Conservation (phyloP, 2,797 vertebrate genomes). For the Catamblyrhynchus diadema region DNA sequence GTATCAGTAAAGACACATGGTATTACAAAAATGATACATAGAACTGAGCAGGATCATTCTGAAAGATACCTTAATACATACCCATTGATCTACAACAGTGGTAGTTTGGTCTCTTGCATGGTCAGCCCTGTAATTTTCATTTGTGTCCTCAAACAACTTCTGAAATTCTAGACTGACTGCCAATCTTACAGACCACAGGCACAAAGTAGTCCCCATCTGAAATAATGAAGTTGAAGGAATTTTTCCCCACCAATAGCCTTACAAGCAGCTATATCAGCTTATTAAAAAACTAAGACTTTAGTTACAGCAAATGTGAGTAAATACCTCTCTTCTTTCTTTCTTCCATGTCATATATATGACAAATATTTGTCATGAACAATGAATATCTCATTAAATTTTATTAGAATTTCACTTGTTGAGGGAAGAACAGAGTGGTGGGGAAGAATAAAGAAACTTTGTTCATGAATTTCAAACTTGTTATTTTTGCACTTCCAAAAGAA, state of each 20-base stretch:
- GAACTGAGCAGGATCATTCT: background rate
- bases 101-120: background rate
- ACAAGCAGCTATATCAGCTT: background rate
- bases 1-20: background rate
- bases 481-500: background rate
- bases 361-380: background rate
- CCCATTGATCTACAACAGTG: background rate
- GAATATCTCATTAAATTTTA: background rate
- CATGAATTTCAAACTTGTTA: background rate
- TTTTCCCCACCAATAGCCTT: background rate
- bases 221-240: background rate
- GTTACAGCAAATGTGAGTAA: background rate
- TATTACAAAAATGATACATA: background rate
- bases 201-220: background rate
- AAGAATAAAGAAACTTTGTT: background rate
- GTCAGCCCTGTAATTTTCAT: background rate
- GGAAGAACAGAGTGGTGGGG: rapidly evolving
- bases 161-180: background rate
- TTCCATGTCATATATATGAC: background rate
- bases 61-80: background rate
- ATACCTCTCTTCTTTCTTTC: background rate
- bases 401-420: background rate
- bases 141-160: background rate
- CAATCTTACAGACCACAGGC: background rate
- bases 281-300: background rate